Conservation (phyloP, 92 coral and sea anemone species). For the Diadumene lineata region DNA sequence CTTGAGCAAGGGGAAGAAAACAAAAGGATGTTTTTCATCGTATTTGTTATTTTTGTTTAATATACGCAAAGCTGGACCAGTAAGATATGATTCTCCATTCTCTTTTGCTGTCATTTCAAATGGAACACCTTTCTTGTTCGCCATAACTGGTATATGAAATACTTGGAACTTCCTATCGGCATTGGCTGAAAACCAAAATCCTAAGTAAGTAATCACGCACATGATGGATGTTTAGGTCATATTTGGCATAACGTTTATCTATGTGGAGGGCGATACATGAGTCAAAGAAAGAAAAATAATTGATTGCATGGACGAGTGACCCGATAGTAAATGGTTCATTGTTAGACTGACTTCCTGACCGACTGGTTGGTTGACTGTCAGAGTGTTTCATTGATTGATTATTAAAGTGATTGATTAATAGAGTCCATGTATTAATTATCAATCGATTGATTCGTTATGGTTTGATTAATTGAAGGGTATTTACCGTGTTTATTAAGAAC, state of each 20-base stretch:
- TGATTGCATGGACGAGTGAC: too few species aligned
- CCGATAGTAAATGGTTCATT: not conserved
- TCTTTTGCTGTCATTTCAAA: conserved; percentile 81
- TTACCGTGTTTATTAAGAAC: conserved; percentile 25
- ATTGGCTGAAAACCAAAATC: not conserved
- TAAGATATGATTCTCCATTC: conserved; percentile 61
- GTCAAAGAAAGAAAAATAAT: not conserved
- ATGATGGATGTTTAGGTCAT: not conserved
- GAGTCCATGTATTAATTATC: too few species aligned
- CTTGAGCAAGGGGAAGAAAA: conserved; percentile 71
- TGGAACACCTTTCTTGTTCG: conserved; percentile 58
- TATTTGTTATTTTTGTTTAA: conserved; percentile 61
- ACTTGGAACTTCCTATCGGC: conserved; percentile 23
- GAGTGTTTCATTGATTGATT: too few species aligned
- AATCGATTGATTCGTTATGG: not conserved
- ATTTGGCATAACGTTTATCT: not conserved
- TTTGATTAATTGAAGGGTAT: too few species aligned
- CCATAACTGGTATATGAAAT: conserved; percentile 60
- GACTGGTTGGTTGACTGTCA: too few species aligned
- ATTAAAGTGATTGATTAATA: too few species aligned
- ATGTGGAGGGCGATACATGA: not conserved
- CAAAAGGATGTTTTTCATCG: conserved; percentile 60
- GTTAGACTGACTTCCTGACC: not conserved
- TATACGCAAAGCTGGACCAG: conserved; percentile 77
- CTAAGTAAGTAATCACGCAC: not conserved